Evolutionary conservation across 2,888 invertebrate species (phyloP), one percentile per base, ranked within the genome.

Genomic region (Archips xylosteana): DNA sequence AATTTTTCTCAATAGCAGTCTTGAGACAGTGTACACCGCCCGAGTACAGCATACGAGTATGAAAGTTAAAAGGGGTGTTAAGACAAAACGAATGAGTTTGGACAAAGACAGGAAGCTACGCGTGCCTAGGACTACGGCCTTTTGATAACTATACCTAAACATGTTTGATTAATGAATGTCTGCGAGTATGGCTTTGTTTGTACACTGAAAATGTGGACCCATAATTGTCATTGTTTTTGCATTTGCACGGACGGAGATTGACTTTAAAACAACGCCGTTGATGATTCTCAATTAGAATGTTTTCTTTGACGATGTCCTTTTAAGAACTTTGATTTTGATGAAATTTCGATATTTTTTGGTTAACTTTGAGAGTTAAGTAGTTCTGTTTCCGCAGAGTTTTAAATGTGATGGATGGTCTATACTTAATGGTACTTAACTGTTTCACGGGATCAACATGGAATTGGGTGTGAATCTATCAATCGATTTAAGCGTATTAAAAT

Each of bases 71-170:
- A 90, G 92, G 94, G 94, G 94, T 88, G 94, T 94, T 92, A 92
- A 92, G 92, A 94, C 94, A 94, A 94, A 94, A 94, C 94, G 94
- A 87, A 94, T 94, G 94, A 93, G 87, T 85, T 87, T 82, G 91
- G 93, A 94, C 94, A 94, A 94, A 94, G 93, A 90, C 89, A 91
- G 91, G 92, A 93, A 92, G 89, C 91, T 87, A 87, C 87, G 83
- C 87, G 89, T 83, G 84, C 82, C 88, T 83, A 85, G 85, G 85
- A 88, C 87, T 85, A 86, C 84, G 85, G 86, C 85, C 92, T 92
- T 92, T 93, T 90, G 90, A 91, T 89, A 90, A 89, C 86, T 83
- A 85, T 87, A 89, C 90, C 89, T 91, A 92, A 92, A 91, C 89
- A 92, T 91, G 92, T 92, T 92, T 92, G 90, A 94, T 94, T 94